Conservation (phyloP, 1,140 invertebrate genomes). For the Magallana angulata region DNA sequence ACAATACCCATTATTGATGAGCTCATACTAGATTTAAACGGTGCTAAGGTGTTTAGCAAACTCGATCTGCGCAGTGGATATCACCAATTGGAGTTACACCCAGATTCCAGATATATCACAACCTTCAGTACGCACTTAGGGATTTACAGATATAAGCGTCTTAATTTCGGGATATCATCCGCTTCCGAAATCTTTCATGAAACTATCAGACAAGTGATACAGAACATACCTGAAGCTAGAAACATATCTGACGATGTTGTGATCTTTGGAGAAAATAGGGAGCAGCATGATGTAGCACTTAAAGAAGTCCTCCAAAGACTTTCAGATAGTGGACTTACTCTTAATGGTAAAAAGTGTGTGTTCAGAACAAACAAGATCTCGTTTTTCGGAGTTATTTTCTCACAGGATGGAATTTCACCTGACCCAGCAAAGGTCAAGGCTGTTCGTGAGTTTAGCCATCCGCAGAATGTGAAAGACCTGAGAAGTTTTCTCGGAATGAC, state of each 20-base stretch:
- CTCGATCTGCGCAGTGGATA: conserved; percentile 59
- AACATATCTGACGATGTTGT: conserved; percentile 62
- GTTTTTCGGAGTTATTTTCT: no score
- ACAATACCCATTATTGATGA: conserved; percentile 69
- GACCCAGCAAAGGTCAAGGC: conserved; percentile 64
- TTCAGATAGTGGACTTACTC: no score
- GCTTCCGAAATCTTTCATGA: no score
- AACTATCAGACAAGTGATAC: conserved; percentile 59
- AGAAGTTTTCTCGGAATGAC: conserved; percentile 69
- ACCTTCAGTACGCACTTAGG: conserved; percentile 60
- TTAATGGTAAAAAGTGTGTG: no score
- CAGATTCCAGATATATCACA: conserved; percentile 51
- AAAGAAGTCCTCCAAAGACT: no score
- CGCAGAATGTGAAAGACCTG: conserved; percentile 65
- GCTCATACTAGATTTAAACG: conserved; percentile 63
- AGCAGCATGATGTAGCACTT: no score
- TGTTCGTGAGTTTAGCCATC: conserved; percentile 67
- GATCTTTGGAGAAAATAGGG: conserved; percentile 55
- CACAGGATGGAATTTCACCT: conserved; percentile 57
- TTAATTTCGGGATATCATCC: no score
- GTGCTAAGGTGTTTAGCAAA: conserved; percentile 56
- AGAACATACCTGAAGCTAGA: conserved; percentile 56
- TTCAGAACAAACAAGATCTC: no score
- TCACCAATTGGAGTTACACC: conserved; percentile 60
- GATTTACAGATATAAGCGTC: no score